A percentile compares a stretch with the other conserved stretches of the same genome.
These are phyloP conservation scores for Sthenelais limicola DNA, from an alignment of 2,888 invertebrate genomes.

Conservation along the genomic window DNA sequence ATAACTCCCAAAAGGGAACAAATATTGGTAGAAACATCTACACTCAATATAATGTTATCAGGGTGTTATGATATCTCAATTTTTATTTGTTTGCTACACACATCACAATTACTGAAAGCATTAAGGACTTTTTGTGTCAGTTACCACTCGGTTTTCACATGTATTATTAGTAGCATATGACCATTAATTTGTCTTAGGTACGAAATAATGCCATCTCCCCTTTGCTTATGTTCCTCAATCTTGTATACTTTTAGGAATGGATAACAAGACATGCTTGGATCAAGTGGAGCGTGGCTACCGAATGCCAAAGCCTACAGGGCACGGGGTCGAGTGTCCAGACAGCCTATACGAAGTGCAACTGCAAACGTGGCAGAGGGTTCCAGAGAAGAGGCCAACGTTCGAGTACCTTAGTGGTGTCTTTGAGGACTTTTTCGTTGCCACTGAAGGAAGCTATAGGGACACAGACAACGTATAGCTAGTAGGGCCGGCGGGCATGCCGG, in stretches of 20 bases:
- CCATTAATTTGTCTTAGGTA: too few relatives aligned
- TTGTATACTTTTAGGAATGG: slow-evolving; percentile 32
- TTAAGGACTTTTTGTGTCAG: too few relatives aligned
- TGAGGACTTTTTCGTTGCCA: slow-evolving; percentile 67
- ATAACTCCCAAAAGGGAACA: too few relatives aligned
- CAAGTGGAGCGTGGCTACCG: slow-evolving; percentile 91
- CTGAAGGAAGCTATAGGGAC: slow-evolving; percentile 68
- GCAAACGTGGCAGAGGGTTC: slow-evolving; percentile 74
- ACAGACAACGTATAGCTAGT: slow-evolving; percentile 40
- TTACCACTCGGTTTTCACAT: too few relatives aligned
- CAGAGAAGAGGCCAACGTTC: slow-evolving; percentile 97
- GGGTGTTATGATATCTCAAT: too few relatives aligned
- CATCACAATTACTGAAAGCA: too few relatives aligned
- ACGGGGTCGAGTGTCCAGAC: slow-evolving; percentile 82
- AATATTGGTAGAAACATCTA: too few relatives aligned
- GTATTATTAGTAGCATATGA: too few relatives aligned
- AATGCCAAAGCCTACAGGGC: slow-evolving; percentile 89
- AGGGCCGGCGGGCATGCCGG: slow-evolving; percentile 38
- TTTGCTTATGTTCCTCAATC: too few relatives aligned
- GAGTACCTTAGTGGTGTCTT: slow-evolving; percentile 79
- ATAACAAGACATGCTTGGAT: slow-evolving; percentile 37
- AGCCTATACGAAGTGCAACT: slow-evolving; percentile 89
- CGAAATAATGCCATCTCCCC: too few relatives aligned
- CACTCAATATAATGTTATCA: too few relatives aligned
- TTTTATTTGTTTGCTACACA: too few relatives aligned